A percentile compares a stretch with the other conserved stretches of the same genome.
phyloP scores from a whole-genome alignment of 2,113 vertebrate species.

The Cinclus cinclus region DNA sequence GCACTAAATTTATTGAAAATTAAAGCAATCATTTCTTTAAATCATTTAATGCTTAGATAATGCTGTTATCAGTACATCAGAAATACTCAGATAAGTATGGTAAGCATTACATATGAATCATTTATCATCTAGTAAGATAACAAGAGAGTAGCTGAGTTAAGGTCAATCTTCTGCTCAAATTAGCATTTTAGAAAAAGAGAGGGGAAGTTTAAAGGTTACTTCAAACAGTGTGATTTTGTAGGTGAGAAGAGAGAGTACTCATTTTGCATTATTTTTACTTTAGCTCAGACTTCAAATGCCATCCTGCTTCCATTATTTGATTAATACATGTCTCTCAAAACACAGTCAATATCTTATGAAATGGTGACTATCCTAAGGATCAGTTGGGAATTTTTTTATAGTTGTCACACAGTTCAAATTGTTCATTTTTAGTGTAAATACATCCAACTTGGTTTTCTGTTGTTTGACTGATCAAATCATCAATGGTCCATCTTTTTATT shows the following conservation, averaged over 20 bases:
- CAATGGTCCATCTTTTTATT: background rate
- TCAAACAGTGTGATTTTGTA: background rate
- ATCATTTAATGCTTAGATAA: background rate
- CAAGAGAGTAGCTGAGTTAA: background rate
- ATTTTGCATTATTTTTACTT: background rate
- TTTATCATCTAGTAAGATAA: constrained; percentile 17
- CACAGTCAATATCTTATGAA: background rate
- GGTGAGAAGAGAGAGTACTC: background rate
- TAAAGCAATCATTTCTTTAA: background rate
- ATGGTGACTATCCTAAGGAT: background rate
- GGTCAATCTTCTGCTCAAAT: background rate
- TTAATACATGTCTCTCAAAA: background rate
- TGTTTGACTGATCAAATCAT: background rate
- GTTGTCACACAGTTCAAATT: background rate
- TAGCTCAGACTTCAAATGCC: background rate
- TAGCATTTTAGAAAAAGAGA: background rate
- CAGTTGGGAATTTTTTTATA: background rate
- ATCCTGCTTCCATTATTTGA: background rate
- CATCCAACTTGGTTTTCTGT: background rate
- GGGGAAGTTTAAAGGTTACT: background rate
- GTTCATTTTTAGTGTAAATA: background rate
- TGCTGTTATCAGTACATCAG: background rate
- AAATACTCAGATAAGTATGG: background rate
- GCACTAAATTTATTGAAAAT: background rate
- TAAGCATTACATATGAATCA: background rate